Evolutionary conservation across 2,888 invertebrate species (phyloP).

Genomic region (Ecdyonurus torrentis): DNA sequence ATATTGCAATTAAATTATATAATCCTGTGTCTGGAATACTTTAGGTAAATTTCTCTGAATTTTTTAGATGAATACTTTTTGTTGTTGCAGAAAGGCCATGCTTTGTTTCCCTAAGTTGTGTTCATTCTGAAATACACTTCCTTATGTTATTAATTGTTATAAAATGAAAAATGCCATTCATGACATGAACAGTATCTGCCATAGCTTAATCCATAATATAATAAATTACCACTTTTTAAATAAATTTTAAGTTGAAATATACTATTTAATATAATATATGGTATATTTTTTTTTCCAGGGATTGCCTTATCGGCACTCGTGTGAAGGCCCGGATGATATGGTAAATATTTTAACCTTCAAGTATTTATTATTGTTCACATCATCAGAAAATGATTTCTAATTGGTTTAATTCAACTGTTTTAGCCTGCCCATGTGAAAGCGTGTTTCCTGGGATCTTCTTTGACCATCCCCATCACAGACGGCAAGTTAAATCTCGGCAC

Average conservation of each 20-base stretch:
- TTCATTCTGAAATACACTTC: too few relatives aligned
- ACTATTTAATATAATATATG: background rate
- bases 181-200: too few relatives aligned
- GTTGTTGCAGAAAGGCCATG: too few relatives aligned
- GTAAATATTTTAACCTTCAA: conserved; percentile 42
- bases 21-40: too few relatives aligned
- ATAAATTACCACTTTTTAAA: conserved; percentile 1
- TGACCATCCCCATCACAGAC: conserved; percentile 91
- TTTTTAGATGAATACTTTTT: too few relatives aligned
- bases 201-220: too few relatives aligned
- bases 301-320: conserved; percentile 87
- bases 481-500: conserved; percentile 89
- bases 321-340: conserved; percentile 98
- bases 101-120: too few relatives aligned
- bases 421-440: conserved; percentile 97
- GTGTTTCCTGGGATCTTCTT: conserved; percentile 85
- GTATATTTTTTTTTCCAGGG: conserved; percentile 33
- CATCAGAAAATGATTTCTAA: background rate
- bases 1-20: too few relatives aligned
- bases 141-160: too few relatives aligned
- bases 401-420: conserved; percentile 17
- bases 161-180: too few relatives aligned
- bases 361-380: background rate
- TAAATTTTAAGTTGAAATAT: background rate
- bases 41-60: too few relatives aligned